Evolutionary conservation across 1,140 invertebrate genomes (phyloP).

Genomic region (Lucilia cuprina): DNA sequence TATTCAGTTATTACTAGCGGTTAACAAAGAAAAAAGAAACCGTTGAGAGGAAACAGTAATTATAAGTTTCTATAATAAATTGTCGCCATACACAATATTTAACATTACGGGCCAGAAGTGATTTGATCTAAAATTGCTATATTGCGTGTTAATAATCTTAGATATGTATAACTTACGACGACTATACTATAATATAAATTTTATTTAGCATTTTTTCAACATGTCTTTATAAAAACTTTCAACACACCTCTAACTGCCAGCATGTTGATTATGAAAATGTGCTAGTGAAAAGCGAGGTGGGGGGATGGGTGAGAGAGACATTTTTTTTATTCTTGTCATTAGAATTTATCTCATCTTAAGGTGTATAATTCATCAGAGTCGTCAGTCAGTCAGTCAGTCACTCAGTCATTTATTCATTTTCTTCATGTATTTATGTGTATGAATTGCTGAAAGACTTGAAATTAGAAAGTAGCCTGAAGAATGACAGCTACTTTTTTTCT

Average conservation of each 20-base stretch:
- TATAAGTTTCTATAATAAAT: background rate
- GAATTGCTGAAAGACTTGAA: background rate
- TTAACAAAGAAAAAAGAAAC: background rate
- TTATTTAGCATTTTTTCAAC: background rate
- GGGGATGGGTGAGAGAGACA: too few species aligned
- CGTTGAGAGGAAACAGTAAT: background rate
- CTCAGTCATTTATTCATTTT: too few species aligned
- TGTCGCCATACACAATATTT: background rate
- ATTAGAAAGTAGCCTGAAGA: conserved; percentile 6
- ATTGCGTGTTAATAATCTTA: conserved; percentile 11
- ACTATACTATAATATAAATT: background rate
- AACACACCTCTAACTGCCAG: background rate
- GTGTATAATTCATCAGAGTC: conserved; percentile 3
- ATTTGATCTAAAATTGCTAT: conserved; percentile 3
- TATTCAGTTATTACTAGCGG: background rate
- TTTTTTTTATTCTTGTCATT: background rate
- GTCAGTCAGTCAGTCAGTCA: too few species aligned
- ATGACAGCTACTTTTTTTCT: background rate
- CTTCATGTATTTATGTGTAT: background rate
- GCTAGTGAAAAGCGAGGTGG: too few species aligned
- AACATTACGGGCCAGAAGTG: background rate
- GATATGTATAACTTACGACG: background rate
- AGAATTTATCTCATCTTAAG: conserved; percentile 15
- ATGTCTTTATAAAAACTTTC: background rate
- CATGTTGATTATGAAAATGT: background rate